Evolutionary conservation across 1,140 invertebrate species (phyloP).

Genomic region (Lasaia peninsularis): DNA sequence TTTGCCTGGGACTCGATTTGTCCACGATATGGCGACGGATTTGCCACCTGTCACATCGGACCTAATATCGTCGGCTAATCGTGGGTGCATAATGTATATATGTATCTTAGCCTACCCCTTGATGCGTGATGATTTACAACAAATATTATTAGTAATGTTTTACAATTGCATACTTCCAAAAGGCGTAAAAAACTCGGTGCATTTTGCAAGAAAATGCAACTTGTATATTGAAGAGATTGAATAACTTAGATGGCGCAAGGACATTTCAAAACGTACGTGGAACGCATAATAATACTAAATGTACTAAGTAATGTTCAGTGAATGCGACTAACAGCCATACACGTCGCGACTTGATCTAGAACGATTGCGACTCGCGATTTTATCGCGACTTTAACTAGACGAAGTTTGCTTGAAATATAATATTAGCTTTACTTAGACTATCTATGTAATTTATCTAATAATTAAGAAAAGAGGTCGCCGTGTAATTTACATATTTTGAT

Average conservation of each 20-base stretch:
- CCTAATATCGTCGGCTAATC: too few relatives aligned
- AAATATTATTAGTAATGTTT: neutral
- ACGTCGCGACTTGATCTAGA: neutral
- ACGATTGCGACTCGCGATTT: constrained; percentile 3
- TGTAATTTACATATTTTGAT: neutral
- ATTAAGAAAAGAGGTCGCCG: neutral
- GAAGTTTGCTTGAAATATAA: neutral
- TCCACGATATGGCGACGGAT: too few relatives aligned
- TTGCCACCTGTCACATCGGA: too few relatives aligned
- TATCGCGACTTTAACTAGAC: constrained; percentile 1
- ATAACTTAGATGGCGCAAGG: constrained; percentile 16
- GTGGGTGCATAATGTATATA: too few relatives aligned
- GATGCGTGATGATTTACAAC: too few relatives aligned
- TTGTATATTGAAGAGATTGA: constrained; percentile 1
- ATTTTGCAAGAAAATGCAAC: constrained; percentile 14
- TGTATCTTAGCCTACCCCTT: too few relatives aligned
- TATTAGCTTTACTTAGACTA: neutral
- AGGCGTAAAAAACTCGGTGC: constrained; percentile 1
- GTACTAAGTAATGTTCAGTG: constrained; percentile 2
- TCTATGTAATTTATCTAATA: constrained; percentile 6
- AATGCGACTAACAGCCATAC: neutral
- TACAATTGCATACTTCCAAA: too few relatives aligned
- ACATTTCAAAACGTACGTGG: constrained; percentile 12
- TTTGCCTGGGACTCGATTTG: too few relatives aligned
- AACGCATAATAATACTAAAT: constrained; percentile 16